Evolutionary conservation across 2,888 invertebrate genomes (phyloP).

Genomic region (Aphrophora alni): DNA sequence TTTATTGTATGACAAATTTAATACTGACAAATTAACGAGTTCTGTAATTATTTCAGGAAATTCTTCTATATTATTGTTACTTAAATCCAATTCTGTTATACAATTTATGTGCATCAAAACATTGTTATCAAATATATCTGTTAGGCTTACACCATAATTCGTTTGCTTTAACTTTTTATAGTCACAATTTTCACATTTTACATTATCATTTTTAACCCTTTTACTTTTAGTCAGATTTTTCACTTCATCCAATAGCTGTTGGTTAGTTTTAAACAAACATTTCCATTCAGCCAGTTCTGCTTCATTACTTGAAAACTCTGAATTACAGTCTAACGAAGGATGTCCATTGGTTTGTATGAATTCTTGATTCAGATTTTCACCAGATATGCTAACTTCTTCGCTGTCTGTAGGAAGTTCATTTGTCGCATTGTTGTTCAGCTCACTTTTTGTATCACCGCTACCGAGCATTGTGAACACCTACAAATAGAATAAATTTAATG

Average conservation of each 20-base stretch:
- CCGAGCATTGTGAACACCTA: not conserved
- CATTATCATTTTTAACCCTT: not conserved
- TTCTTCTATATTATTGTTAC: not conserved
- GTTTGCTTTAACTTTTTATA: not conserved
- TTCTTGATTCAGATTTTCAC: not conserved
- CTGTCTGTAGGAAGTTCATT: not conserved
- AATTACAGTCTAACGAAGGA: not conserved
- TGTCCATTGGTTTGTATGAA: not conserved
- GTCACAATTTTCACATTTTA: not conserved
- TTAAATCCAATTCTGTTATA: not conserved
- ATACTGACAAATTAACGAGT: not conserved
- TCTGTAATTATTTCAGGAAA: not conserved
- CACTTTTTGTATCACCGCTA: not conserved
- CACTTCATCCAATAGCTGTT: not conserved
- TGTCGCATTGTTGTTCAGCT: not conserved
- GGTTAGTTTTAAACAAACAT: not conserved
- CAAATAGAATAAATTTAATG: not conserved
- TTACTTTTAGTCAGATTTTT: not conserved
- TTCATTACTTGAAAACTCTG: not conserved
- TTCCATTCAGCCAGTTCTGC: not conserved
- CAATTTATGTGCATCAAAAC: not conserved
- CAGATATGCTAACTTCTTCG: not conserved
- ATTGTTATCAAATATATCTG: not conserved
- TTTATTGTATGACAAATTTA: not conserved
- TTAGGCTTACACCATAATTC: not conserved